Conservation (phyloP, 2,113 vertebrate genomes). For the Cromileptes altivelis region DNA sequence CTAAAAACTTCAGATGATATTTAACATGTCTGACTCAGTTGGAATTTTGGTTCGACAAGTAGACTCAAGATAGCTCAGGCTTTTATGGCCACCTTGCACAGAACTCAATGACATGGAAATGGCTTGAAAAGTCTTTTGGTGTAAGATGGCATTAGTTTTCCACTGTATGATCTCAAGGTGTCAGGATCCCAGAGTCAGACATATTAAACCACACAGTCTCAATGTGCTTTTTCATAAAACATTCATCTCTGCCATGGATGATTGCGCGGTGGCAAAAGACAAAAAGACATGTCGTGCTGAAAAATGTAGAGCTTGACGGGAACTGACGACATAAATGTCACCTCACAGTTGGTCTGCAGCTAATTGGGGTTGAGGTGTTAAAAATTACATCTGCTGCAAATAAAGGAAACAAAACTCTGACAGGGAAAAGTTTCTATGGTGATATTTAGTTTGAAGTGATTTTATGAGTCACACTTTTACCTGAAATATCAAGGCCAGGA, state of each 20-base stretch:
- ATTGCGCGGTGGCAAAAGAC: neutral
- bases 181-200: too few relatives aligned
- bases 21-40: too few relatives aligned
- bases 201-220: too few relatives aligned
- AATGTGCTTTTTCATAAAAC: neutral
- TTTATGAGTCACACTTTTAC: neutral
- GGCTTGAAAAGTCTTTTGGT: too few relatives aligned
- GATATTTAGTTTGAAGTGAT: neutral
- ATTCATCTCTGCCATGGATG: neutral
- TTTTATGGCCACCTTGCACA: too few relatives aligned
- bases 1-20: too few relatives aligned
- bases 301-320: neutral
- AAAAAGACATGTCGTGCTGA: too few relatives aligned
- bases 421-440: neutral
- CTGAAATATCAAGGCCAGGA: neutral
- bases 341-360: neutral
- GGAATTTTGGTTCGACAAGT: too few relatives aligned
- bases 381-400: slow-evolving; percentile 7
- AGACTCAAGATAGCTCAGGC: too few relatives aligned
- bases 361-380: slow-evolving; percentile 7
- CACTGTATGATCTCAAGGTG: too few relatives aligned
- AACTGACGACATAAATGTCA: neutral
- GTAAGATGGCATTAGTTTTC: too few relatives aligned
- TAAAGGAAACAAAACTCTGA: neutral
- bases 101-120: too few relatives aligned